Conservation (phyloP, 2,797 vertebrate genomes). For the Oceanodroma leucorhoa region DNA sequence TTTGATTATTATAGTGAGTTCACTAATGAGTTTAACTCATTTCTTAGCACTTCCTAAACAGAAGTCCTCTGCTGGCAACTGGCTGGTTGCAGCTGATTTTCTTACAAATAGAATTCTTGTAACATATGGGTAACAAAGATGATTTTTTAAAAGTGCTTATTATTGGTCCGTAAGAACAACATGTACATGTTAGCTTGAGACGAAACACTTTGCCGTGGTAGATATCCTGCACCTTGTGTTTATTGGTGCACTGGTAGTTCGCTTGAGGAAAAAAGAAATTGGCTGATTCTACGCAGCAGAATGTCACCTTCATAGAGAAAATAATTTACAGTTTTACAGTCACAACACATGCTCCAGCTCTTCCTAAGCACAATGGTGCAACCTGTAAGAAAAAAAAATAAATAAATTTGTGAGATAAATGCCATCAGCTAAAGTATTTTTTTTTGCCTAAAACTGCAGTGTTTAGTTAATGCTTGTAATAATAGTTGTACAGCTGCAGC, state of each 20-base stretch:
- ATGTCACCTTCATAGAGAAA: conserved; percentile 36
- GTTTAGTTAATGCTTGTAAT: neutral
- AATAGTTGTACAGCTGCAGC: neutral
- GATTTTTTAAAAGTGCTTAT: conserved; percentile 26
- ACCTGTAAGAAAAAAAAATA: conserved; percentile 77
- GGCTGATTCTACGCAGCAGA: neutral
- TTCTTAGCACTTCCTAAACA: neutral
- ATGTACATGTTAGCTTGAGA: neutral
- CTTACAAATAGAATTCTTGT: conserved; percentile 9
- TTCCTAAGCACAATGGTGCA: conserved; percentile 92
- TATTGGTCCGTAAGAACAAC: conserved; percentile 23
- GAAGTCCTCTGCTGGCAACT: conserved; percentile 5
- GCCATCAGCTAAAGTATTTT: neutral
- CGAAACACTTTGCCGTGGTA: conserved; percentile 24
- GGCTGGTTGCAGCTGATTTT: neutral
- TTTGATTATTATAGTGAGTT: neutral
- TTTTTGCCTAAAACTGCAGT: neutral
- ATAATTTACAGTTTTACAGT: conserved; percentile 85
- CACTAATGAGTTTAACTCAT: neutral
- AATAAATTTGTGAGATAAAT: neutral
- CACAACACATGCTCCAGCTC: conserved; percentile 95
- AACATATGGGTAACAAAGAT: neutral
- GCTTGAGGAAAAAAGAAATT: neutral
- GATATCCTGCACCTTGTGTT: neutral
- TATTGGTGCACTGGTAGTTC: neutral